Evolutionary conservation across 2,888 invertebrate genomes (phyloP), one percentile per base, ranked within the genome.

Genomic region (Allolobophora icterica): DNA sequence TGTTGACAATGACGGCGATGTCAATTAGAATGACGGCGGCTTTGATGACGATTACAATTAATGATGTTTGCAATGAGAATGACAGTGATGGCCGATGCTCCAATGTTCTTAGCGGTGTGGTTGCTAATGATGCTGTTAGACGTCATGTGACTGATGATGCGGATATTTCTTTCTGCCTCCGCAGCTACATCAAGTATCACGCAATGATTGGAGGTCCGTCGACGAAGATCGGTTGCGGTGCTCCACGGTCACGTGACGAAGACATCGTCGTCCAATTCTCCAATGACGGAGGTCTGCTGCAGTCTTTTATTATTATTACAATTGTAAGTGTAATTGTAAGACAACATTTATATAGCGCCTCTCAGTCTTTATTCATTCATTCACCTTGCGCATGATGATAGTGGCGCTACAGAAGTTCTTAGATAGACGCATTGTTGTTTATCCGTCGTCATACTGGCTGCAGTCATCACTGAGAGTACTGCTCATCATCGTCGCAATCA

Each of bases 241-340:
- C 94, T 15, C 94, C 94, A 13, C 92, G 92, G 30, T 92, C 92
- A 33, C 92, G 94, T 35, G 94, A 95, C 91, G 94, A 95, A 91
- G 94, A 94, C 42, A 94, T 95, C 8, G 93, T 95, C 34, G 92
- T 95, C 1, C 94, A 95, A 92, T 95, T 94, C 91, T 95, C 95
- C 6, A 93, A 91, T 11, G 94, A 95, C 93, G 95, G 94, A 89
- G 95, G 95, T 94, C 92, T 35, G 91, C 40, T 40, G 13, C 40
- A 40, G 5, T 33, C 19, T 17, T 24, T 71, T n/a, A n/a, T 8
- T 11, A 71, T 71, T 71, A n/a, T 71, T 11, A 13, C n/a, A n/a
- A 71, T 8, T n/a, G 71, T 30, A 30, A 24, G 1, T 58, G 58
- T n/a, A 5, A 11, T 13, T n/a, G 71, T 71, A 71, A n/a, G 30